A percentile compares a stretch with the other conserved stretches of the same genome.
Conservation (phyloP, 2,888 invertebrate genomes). For the Sphaerophoria rueppellii region DNA sequence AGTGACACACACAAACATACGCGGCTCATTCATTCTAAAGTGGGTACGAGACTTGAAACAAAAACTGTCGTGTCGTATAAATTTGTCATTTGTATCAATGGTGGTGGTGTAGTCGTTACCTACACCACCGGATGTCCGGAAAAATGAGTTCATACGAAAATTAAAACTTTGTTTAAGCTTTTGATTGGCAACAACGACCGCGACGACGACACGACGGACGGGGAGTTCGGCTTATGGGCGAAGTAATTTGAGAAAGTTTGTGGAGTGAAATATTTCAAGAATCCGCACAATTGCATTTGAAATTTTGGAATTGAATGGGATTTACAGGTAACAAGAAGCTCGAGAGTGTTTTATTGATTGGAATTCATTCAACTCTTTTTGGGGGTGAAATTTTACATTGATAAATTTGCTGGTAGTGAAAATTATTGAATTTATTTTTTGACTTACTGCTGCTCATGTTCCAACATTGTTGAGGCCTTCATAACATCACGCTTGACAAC, state of each 20-base stretch:
- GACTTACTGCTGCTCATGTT: constrained; percentile 96
- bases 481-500: constrained; percentile 99
- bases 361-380: no score
- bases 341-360: no score
- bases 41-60: background rate
- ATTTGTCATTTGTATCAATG: constrained; percentile 7
- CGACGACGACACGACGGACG: no score
- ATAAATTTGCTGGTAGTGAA: constrained; percentile 15
- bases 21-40: no score
- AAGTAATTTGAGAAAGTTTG: constrained; percentile 60
- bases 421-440: background rate
- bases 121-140: constrained; percentile 54
- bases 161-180: background rate
- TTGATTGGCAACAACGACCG: background rate
- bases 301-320: background rate
- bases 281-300: constrained; percentile 11
- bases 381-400: no score
- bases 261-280: background rate
- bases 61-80: constrained; percentile 5
- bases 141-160: constrained; percentile 46
- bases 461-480: constrained; percentile 99
- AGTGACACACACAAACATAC: no score
- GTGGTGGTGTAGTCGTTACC: background rate
- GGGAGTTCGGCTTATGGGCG: background rate
- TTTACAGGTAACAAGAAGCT: no score